Conservation (phyloP, 2,113 vertebrate species). For the Chaetura pelagica region DNA sequence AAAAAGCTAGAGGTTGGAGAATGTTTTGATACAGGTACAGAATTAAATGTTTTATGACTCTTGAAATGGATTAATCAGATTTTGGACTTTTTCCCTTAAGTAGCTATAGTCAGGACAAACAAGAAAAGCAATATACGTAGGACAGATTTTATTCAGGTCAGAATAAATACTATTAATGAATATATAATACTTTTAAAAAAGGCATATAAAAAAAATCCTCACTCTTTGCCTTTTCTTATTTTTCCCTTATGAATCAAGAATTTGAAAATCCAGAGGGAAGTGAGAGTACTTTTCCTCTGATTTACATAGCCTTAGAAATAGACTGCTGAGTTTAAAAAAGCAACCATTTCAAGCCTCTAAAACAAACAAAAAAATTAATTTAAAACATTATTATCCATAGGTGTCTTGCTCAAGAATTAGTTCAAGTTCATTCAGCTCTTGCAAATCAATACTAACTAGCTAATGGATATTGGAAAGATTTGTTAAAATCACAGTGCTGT, state of each 20-base stretch:
- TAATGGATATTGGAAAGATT: background rate
- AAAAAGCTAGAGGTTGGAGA: background rate
- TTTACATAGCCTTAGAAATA: background rate
- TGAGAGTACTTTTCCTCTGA: background rate
- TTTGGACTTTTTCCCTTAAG: background rate
- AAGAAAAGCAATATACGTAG: background rate
- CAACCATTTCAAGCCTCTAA: background rate
- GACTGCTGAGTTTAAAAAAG: fast-evolving
- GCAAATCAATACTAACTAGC: background rate
- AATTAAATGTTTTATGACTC: background rate
- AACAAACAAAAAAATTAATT: background rate
- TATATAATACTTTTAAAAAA: background rate
- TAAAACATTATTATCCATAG: background rate
- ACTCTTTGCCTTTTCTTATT: background rate
- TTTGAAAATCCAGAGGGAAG: background rate
- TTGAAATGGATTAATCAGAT: background rate
- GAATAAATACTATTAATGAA: background rate
- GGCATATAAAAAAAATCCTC: background rate
- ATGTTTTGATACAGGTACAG: background rate
- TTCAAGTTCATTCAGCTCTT: background rate
- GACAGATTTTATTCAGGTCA: background rate
- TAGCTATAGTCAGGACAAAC: background rate
- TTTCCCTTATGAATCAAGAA: background rate
- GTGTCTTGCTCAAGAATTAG: background rate
- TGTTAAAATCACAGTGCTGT: background rate